Conservation (phyloP, 2,797 vertebrate genomes). For the Hoplostethus atlanticus region DNA sequence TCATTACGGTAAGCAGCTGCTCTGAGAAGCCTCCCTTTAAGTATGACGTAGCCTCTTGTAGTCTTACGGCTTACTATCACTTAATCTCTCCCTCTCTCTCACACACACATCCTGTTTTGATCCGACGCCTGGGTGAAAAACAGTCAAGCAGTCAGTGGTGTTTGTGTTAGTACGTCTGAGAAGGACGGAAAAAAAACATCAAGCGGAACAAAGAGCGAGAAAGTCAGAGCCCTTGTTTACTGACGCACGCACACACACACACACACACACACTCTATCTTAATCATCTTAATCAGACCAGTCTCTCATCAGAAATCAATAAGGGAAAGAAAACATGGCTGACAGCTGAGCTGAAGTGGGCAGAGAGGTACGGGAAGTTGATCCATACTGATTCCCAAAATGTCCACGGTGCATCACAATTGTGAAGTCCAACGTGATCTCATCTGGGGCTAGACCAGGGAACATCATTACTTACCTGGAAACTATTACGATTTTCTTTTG, state of each 20-base stretch:
- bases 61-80: not conserved
- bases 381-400: not conserved
- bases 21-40: slow-evolving; percentile 34
- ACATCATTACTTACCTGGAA: too few species aligned
- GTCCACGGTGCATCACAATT: not conserved
- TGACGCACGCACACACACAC: not conserved
- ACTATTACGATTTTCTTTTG: not conserved
- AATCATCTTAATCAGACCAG: not conserved
- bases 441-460: too few species aligned
- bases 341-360: not conserved
- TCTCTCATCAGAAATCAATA: not conserved
- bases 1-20: slow-evolving; percentile 58
- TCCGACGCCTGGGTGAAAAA: slow-evolving; percentile 55
- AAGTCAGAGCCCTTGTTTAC: slow-evolving; percentile 32
- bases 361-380: not conserved
- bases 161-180: slow-evolving; percentile 60
- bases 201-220: slow-evolving; percentile 53
- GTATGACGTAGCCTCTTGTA: slow-evolving; percentile 32
- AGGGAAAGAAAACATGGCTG: not conserved
- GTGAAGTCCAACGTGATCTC: too few species aligned
- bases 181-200: slow-evolving; percentile 57
- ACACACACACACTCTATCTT: not conserved
- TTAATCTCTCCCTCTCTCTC: not conserved
- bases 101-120: slow-evolving; percentile 64
- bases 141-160: slow-evolving; percentile 38